phyloP scores from a whole-genome alignment of 2,888 invertebrate genomes.

The Pachycephus smyrnensis region DNA sequence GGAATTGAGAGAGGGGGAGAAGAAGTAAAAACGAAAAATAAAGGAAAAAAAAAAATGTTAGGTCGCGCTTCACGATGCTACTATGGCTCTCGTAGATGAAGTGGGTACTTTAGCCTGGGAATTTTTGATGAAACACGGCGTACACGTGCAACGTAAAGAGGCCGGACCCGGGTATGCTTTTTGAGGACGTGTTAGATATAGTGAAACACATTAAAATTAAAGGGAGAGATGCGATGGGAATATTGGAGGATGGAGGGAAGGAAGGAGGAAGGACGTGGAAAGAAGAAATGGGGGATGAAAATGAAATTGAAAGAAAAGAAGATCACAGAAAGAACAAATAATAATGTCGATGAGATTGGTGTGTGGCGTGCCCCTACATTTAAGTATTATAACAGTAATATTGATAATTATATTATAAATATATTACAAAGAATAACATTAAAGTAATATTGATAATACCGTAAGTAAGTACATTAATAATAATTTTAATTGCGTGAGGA shows the following conservation, averaged over 20 bases:
- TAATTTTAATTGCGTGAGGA: constrained; percentile 57
- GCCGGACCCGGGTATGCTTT: constrained; percentile 38
- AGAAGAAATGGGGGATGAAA: constrained; percentile 9
- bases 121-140: constrained; percentile 15
- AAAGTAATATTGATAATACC: constrained; percentile 33
- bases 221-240: too few species aligned
- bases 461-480: constrained; percentile 31
- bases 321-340: background rate
- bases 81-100: too few species aligned
- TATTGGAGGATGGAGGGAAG: constrained; percentile 12
- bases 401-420: constrained; percentile 62
- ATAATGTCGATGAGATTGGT: constrained; percentile 22
- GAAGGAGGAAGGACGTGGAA: constrained; percentile 22
- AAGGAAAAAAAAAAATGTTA: background rate
- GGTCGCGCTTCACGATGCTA: background rate
- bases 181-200: background rate
- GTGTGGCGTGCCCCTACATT: constrained; percentile 58
- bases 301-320: background rate
- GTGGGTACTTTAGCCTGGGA: background rate
- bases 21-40: background rate
- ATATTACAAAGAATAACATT: constrained; percentile 34
- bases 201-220: too few species aligned
- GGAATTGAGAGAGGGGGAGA: background rate
- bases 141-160: constrained; percentile 24
- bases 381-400: constrained; percentile 63